Percentiles rank a stretch among this genome's conserved stretches.
Conservation (phyloP, 1,140 invertebrate genomes). For the Drosophila serrata region DNA sequence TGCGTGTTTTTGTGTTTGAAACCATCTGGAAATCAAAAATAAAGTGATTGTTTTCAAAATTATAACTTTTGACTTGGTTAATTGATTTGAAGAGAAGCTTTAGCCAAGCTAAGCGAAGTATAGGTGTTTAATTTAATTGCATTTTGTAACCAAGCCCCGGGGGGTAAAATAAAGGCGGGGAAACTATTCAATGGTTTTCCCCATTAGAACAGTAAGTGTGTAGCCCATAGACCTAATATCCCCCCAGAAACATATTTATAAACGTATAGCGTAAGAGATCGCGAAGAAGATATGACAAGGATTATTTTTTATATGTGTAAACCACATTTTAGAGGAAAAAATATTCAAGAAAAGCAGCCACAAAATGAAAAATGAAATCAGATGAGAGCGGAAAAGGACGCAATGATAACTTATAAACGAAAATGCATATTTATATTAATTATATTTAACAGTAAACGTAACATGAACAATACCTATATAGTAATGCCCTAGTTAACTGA, state of each 20-base stretch:
- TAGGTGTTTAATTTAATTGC: conserved; percentile 32
- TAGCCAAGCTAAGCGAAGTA: conserved; percentile 35
- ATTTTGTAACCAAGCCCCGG: conserved; percentile 21
- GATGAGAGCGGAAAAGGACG: conserved; percentile 12
- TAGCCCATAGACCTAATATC: conserved; percentile 32
- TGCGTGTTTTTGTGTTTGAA: conserved; percentile 24
- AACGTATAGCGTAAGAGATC: conserved; percentile 41
- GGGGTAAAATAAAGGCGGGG: conserved; percentile 10
- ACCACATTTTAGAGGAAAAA: conserved; percentile 62
- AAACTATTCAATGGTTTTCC: conserved; percentile 76
- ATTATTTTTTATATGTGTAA: conserved; percentile 78
- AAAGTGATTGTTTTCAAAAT: conserved; percentile 41
- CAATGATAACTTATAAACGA: conserved; percentile 52
- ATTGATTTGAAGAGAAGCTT: conserved; percentile 10
- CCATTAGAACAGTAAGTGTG: conserved; percentile 48
- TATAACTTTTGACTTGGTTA: conserved; percentile 15
- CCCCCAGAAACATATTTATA: conserved; percentile 46
- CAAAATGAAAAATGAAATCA: conserved; percentile 26
- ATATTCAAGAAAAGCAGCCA: conserved; percentile 56
- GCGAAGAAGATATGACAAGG: conserved; percentile 36
- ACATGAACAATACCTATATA: conserved; percentile 81
- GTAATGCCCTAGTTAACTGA: conserved; percentile 81
- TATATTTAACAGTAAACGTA: conserved; percentile 63
- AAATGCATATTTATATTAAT: conserved; percentile 64
- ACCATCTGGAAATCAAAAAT: conserved; percentile 44